Evolutionary conservation across 2,888 invertebrate genomes (phyloP).

Genomic region (Homarus gammarus): DNA sequence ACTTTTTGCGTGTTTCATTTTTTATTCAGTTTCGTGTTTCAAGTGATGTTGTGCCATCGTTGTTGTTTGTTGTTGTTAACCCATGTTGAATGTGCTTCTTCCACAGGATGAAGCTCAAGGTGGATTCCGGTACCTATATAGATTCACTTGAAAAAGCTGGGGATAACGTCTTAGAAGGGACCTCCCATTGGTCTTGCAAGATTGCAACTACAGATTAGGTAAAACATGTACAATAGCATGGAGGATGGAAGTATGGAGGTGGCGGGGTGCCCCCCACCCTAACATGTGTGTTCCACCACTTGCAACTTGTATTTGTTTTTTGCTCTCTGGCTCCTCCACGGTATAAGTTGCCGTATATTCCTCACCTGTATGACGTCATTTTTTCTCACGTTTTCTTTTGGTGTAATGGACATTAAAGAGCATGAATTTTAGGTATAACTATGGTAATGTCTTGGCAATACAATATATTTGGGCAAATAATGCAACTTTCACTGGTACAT

Average conservation of each 20-base stretch:
- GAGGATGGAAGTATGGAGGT: conserved; percentile 65
- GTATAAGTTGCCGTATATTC: no score
- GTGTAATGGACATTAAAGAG: no score
- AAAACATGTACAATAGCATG: conserved; percentile 71
- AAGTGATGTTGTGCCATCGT: conserved; percentile 76
- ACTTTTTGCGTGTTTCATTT: conserved; percentile 68
- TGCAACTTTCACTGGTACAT: no score
- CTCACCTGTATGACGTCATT: no score
- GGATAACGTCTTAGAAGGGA: conserved; percentile 98
- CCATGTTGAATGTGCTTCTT: conserved; percentile 76
- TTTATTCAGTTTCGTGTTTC: conserved; percentile 56
- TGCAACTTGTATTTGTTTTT: conserved; percentile 1
- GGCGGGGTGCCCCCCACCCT: conserved; percentile 13
- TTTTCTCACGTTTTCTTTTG: no score
- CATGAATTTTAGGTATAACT: no score
- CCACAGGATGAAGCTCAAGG: conserved; percentile 95
- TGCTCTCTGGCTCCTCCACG: conserved; percentile 6
- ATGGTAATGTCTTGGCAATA: no score
- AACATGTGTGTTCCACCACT: conserved; percentile 1
- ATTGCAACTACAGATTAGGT: conserved; percentile 97
- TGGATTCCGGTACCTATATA: conserved; percentile 98
- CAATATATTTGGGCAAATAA: no score
- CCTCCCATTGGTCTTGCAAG: conserved; percentile 99
- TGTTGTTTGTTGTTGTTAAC: conserved; percentile 80
- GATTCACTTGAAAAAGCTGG: conserved; percentile 98